Conservation (phyloP, 2,888 invertebrate genomes). For the Prosopocoilus inquinatus region DNA sequence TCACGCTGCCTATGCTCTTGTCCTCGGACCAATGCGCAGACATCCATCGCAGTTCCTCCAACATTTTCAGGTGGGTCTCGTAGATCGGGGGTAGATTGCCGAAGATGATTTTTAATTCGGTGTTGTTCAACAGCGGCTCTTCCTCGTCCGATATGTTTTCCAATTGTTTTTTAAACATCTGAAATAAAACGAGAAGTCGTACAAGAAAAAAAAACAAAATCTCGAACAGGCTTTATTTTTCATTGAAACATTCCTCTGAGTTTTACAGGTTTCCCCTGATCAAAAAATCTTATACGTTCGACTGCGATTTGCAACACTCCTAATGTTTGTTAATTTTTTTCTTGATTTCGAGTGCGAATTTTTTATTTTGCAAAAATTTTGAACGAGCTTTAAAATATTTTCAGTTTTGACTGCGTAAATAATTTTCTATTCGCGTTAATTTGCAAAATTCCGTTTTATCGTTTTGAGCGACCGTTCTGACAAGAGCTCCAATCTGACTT, state of each 20-base stretch:
- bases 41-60: slow-evolving; percentile 64
- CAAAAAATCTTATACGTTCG: too few relatives aligned
- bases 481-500: too few relatives aligned
- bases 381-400: too few relatives aligned
- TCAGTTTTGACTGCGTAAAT: too few relatives aligned
- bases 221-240: neutral
- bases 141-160: slow-evolving; percentile 78
- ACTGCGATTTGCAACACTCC: too few relatives aligned
- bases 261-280: too few relatives aligned
- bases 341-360: neutral
- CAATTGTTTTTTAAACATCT: slow-evolving; percentile 92
- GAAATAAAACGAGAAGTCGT: neutral
- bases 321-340: neutral
- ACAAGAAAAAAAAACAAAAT: neutral
- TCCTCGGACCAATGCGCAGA: slow-evolving; percentile 87
- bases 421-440: too few relatives aligned
- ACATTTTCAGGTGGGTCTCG: slow-evolving; percentile 83
- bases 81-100: slow-evolving; percentile 93
- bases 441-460: too few relatives aligned
- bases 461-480: too few relatives aligned
- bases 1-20: slow-evolving; percentile 69
- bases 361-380: too few relatives aligned
- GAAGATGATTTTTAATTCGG: slow-evolving; percentile 93
- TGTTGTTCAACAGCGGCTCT: slow-evolving; percentile 80
- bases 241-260: too few relatives aligned